Base-by-base conservation (phyloP, 64 coral and sea anemone genomes). In the Porites australiensis region DNA sequence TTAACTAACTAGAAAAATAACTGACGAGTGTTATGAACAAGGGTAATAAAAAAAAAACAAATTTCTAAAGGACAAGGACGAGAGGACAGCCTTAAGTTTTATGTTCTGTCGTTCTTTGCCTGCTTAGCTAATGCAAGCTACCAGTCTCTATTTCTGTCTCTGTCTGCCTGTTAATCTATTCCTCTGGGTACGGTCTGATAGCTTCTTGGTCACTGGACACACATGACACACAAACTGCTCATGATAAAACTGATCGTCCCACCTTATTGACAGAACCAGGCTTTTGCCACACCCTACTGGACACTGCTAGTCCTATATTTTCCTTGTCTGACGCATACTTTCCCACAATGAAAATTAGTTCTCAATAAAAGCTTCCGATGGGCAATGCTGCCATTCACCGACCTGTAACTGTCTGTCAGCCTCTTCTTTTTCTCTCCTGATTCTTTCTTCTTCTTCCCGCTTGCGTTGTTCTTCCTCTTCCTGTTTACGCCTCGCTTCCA, bases 381-480 rank as follows among this genome's bases (percentile, higher is more conserved):
- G 54, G 5, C 27, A 37, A 37, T 37, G 27, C 27, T 37, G 27
- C 13, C 13, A 12, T 73, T 44, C 13, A 53, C 63, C 19, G 27
- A 93, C 81, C 60, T 93, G 91, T 12, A 93, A 49, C 20, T 93
- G 71, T 63, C 91, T 64, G 51, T 93, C 91, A 64, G 83, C 85
- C 82, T 93, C 91, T 67, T 93, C 91, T 58, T 79, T 79, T 50
- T 93, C 91, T 47, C 88, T 86, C 76, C 89, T 95, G 73, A 50
- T 87, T 77, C 94, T 82, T 86, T 99, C 98, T 61, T 94, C 90
- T 93, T 99, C 98, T 52, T 91, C 91, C 16, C 89, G 77, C 27
- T 91, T 72, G 46, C 86, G 87, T 7, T 90, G 69, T 87, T 99
- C 98, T 91, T 96, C 94, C 46, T 95, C 94, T 72, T 96, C 98